Evolutionary conservation across 23 tunicate species (phyloP).

Genomic region (Clavelina lepadiformis): DNA sequence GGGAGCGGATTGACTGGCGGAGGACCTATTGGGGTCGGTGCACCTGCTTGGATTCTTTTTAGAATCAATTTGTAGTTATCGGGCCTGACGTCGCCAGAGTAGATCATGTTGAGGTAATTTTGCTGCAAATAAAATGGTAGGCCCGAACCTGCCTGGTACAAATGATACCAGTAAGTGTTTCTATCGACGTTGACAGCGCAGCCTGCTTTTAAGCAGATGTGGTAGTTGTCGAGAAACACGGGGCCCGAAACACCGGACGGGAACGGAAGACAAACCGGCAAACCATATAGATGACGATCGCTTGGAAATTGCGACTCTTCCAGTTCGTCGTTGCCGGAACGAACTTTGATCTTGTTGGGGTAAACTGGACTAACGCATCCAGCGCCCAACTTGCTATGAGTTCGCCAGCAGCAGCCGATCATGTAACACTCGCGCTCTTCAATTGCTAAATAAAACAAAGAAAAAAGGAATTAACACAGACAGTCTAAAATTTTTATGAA

Average conservation of each 20-base stretch:
- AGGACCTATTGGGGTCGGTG: background rate
- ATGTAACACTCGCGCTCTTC: constrained; percentile 52
- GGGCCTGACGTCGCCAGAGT: constrained; percentile 50
- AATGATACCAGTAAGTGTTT: background rate
- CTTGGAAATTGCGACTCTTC: background rate
- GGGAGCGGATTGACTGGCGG: background rate
- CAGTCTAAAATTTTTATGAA: too few species aligned
- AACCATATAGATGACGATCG: constrained; percentile 25
- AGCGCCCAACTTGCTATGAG: background rate
- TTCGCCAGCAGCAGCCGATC: constrained; percentile 79
- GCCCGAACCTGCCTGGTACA: constrained; percentile 6
- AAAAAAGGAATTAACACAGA: background rate
- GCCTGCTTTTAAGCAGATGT: constrained; percentile 58
- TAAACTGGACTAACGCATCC: constrained; percentile 55
- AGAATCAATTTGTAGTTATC: constrained; percentile 57
- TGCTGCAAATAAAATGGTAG: background rate
- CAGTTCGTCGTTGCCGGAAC: constrained; percentile 37
- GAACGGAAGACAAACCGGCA: constrained; percentile 48
- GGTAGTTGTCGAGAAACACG: constrained; percentile 39
- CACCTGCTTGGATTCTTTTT: background rate
- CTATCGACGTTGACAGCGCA: constrained; percentile 38
- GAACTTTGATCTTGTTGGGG: constrained; percentile 17
- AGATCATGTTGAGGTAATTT: constrained; percentile 16
- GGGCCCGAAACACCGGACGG: constrained; percentile 6
- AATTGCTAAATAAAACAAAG: constrained; percentile 32